Conservation (phyloP, 2,888 invertebrate species). For the Nebria brevicollis region DNA sequence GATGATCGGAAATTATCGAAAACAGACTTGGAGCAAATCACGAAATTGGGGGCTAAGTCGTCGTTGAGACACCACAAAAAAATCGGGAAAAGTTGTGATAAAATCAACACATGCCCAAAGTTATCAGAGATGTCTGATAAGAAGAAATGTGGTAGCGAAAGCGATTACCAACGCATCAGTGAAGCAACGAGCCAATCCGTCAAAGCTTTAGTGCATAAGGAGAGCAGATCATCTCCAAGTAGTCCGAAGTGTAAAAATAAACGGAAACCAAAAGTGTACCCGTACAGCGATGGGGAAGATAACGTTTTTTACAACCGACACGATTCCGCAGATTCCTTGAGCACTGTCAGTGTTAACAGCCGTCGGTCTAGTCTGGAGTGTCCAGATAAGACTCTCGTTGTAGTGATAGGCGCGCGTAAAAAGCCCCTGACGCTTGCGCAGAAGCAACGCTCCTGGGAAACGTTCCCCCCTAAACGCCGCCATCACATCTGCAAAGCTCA, state of each 20-base stretch:
- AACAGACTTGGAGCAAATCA: constrained; percentile 58
- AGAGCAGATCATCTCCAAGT: constrained; percentile 59
- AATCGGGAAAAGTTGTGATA: constrained; percentile 63
- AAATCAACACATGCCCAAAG: constrained; percentile 58
- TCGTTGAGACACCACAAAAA: constrained; percentile 61
- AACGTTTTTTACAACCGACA: constrained; percentile 65
- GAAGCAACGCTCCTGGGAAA: constrained; percentile 73
- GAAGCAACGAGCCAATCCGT: constrained; percentile 67
- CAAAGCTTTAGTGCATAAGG: constrained; percentile 65
- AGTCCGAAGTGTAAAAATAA: constrained; percentile 61
- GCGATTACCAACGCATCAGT: constrained; percentile 68
- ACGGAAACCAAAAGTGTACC: constrained; percentile 64
- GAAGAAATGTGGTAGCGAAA: constrained; percentile 59
- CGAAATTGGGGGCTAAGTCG: constrained; percentile 57
- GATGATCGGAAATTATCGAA: constrained; percentile 64
- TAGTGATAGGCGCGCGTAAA: constrained; percentile 61
- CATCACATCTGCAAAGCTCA: constrained; percentile 59
- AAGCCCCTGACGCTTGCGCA: constrained; percentile 64
- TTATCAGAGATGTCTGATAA: constrained; percentile 55
- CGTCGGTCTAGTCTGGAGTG: constrained; percentile 67
- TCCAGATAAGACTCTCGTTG: constrained; percentile 65
- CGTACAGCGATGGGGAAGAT: constrained; percentile 69
- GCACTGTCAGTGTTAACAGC: constrained; percentile 66
- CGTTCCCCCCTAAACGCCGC: constrained; percentile 67
- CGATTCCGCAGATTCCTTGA: constrained; percentile 68